These are phyloP conservation scores for Muntiacus muntjak DNA, from an alignment of 2,113 vertebrate species.

Conservation along the genomic window DNA sequence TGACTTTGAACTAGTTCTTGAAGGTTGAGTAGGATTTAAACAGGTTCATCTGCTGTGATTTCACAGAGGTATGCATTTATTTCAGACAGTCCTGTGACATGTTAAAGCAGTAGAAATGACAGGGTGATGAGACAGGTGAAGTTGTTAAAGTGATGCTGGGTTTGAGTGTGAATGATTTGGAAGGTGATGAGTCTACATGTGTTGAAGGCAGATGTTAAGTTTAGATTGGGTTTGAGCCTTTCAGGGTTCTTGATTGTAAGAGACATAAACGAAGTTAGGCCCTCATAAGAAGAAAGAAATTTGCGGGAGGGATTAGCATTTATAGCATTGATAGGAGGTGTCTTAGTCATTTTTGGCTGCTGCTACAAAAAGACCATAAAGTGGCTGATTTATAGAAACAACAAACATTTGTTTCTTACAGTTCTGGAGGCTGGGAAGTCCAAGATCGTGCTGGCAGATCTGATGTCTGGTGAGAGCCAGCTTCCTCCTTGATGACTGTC, in stretches of 20 bases:
- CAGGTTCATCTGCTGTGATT: constrained; percentile 33
- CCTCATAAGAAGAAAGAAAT: background rate
- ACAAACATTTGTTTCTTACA: background rate
- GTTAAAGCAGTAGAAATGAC: constrained; percentile 35
- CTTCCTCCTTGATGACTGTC: background rate
- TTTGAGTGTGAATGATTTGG: constrained; percentile 32
- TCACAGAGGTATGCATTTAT: constrained; percentile 35
- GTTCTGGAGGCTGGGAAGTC: background rate
- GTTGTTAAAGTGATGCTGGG: background rate
- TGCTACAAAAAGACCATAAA: background rate
- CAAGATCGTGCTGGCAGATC: background rate
- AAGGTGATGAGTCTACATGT: background rate
- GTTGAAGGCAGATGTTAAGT: constrained; percentile 14
- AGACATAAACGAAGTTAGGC: background rate
- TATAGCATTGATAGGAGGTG: background rate
- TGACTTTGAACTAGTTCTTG: constrained; percentile 18
- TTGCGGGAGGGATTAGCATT: background rate
- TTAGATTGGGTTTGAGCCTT: constrained; percentile 24
- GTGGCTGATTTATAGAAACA: background rate
- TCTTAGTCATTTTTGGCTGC: background rate
- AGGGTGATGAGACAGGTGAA: background rate
- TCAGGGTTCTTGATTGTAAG: background rate
- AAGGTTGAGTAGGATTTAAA: constrained; percentile 31
- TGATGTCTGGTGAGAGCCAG: background rate
- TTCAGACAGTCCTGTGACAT: constrained; percentile 28